Evolutionary conservation across 2,797 vertebrate species (phyloP).

Genomic region (Sebastes kiyomatsui): DNA sequence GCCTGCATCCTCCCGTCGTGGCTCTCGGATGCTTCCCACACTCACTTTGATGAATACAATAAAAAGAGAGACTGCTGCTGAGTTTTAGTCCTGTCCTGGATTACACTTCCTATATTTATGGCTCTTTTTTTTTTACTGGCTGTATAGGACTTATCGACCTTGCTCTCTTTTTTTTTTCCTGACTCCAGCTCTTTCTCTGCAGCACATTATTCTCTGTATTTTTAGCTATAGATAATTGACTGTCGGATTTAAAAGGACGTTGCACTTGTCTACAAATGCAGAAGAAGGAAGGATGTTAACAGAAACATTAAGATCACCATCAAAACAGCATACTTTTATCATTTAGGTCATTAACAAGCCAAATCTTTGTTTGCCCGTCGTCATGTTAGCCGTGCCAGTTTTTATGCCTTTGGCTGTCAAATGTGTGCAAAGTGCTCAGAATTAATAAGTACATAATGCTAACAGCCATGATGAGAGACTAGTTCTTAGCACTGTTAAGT

Average conservation of each 20-base stretch:
- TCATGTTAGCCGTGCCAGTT: constrained; percentile 25
- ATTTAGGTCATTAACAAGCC: constrained; percentile 2
- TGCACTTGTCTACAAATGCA: constrained; percentile 25
- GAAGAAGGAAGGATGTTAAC: background rate
- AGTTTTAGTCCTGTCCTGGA: constrained; percentile 42
- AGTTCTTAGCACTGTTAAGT: constrained; percentile 8
- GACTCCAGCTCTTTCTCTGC: constrained; percentile 18
- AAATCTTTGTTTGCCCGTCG: constrained; percentile 7
- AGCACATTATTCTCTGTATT: constrained; percentile 25
- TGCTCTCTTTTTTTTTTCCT: background rate
- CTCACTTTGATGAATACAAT: constrained; percentile 14
- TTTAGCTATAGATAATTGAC: constrained; percentile 11
- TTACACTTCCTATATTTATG: constrained; percentile 56
- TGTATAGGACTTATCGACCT: constrained; percentile 31
- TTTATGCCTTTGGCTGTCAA: constrained; percentile 27
- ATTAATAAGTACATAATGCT: constrained; percentile 17
- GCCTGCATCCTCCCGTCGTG: constrained; percentile 32
- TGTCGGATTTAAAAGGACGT: constrained; percentile 16
- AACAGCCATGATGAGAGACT: constrained; percentile 24
- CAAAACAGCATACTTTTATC: constrained; percentile 1
- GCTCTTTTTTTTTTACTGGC: constrained; percentile 46
- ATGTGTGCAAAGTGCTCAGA: constrained; percentile 28
- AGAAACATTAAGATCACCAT: background rate
- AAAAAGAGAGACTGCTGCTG: constrained; percentile 45
- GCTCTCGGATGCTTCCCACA: constrained; percentile 29